Evolutionary conservation across 2,113 vertebrate species (phyloP).

Genomic region (Xiphorhynchus elegans): DNA sequence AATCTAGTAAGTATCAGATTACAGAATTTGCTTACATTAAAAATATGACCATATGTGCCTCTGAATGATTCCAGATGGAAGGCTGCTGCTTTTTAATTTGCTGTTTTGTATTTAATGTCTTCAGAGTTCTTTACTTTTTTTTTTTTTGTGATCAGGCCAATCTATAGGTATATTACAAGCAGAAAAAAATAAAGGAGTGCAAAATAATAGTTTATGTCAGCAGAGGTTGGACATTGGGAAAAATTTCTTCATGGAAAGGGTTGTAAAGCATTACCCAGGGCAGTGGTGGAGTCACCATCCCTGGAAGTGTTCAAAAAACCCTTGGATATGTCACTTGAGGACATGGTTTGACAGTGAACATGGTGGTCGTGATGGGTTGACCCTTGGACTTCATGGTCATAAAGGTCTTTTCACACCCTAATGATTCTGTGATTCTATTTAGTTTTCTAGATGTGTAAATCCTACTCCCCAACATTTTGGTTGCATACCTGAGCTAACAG

Average conservation of each 20-base stretch:
- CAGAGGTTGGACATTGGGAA: not conserved
- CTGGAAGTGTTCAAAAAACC: not conserved
- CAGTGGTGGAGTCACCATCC: not conserved
- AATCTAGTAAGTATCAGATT: conserved; percentile 55
- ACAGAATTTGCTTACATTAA: conserved; percentile 51
- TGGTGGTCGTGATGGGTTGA: not conserved
- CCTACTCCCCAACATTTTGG: fast-evolving
- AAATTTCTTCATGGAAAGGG: not conserved
- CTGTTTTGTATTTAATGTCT: conserved; percentile 57
- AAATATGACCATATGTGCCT: conserved; percentile 49
- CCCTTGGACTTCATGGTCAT: not conserved
- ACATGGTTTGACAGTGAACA: not conserved
- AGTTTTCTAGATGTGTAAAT: not conserved
- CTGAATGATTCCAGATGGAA: conserved; percentile 77
- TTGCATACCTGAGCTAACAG: not conserved
- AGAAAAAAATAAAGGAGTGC: not conserved
- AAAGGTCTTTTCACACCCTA: not conserved
- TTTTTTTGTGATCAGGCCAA: not conserved
- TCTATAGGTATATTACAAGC: not conserved
- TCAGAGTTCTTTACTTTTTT: not conserved
- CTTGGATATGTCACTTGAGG: not conserved
- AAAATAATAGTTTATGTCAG: not conserved
- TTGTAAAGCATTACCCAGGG: not conserved
- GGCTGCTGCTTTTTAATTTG: conserved; percentile 42
- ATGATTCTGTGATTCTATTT: not conserved